These are phyloP conservation scores for Gymnocypris eckloni DNA, from an alignment of 2,797 vertebrate species.

Conservation along the genomic window DNA sequence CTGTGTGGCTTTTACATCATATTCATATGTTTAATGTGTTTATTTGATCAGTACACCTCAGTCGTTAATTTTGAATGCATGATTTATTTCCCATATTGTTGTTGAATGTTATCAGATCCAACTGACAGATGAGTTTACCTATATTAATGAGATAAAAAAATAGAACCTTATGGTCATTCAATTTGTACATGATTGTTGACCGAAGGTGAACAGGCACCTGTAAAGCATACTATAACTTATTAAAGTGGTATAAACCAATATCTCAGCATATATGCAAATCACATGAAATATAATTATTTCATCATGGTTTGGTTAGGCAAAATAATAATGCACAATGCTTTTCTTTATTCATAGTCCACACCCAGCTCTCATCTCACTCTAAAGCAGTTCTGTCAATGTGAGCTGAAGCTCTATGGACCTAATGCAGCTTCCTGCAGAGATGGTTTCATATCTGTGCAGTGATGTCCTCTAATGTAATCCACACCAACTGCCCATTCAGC, in stretches of 20 bases:
- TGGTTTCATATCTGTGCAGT: conserved; percentile 18
- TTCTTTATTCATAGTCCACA: conserved; percentile 25
- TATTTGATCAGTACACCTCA: conserved; percentile 6
- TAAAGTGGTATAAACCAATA: neutral
- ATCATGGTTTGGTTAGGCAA: conserved; percentile 5
- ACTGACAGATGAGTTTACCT: neutral
- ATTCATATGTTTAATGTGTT: neutral
- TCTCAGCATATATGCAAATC: neutral
- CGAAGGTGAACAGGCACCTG: neutral
- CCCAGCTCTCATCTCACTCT: neutral
- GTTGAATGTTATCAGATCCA: neutral
- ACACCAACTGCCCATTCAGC: conserved; percentile 24
- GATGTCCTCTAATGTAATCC: conserved; percentile 33
- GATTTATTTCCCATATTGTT: neutral
- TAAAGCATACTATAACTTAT: neutral
- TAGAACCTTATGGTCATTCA: neutral
- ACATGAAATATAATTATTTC: conserved; percentile 1
- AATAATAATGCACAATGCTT: neutral
- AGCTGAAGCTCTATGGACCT: neutral
- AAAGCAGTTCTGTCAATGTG: neutral
- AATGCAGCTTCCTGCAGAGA: conserved; percentile 24
- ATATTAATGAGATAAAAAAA: neutral
- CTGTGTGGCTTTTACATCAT: conserved; percentile 18
- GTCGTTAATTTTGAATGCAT: neutral
- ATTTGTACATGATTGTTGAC: neutral